Base-by-base conservation (phyloP, 2,113 vertebrate genomes). In the Tylochromis polylepis region DNA sequence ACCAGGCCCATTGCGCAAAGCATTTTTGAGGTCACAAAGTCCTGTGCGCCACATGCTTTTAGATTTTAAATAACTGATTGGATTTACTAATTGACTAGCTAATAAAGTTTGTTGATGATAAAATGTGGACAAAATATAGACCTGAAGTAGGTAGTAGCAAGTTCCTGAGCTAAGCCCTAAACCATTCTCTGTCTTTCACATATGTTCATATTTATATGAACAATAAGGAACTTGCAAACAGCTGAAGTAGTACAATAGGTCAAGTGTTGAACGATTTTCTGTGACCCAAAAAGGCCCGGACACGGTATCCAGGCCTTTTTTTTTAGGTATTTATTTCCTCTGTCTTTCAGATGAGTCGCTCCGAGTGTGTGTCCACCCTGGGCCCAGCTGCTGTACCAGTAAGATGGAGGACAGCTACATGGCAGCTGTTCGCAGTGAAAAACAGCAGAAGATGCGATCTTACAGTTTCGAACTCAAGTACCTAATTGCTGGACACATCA, bases 351-450 rank as follows among this genome's bases (percentile, higher is more conserved):
- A 96, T 84, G 97, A 96, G 79, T 96, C 97, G 60, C 96, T 98
- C 27, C 96, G 96, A 84, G 97, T 98, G 93, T 98, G 98, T 57
- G 94, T 96, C 49, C 96, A 98, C 59, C 86, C 94, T 8, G 96
- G 96, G 24, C 97, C 97, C 38, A 97, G 97, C 0, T 98, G 98
- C 90, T 98, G 98, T 82, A 98, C 97, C 51, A 96, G 96, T 82
- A 98, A 96, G 94, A 98, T 98, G 98, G 98, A 98, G 93, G 98
- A 98, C 82, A 97, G 95, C 94, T 98, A 98, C 96, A 97, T 97
- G 95, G 91, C 95, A 11, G 97, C 97, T 6, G 97, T 98, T 58
- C 96, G 96, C 81, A 95, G 97, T 36, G 97, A 98, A 93, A 96
- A 97, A 38, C 92, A 95, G 87, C 97, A 98, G 57, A 98, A 96